Evolutionary conservation across 2,113 vertebrate species (phyloP).

Genomic region (Sebastes schlegelii): DNA sequence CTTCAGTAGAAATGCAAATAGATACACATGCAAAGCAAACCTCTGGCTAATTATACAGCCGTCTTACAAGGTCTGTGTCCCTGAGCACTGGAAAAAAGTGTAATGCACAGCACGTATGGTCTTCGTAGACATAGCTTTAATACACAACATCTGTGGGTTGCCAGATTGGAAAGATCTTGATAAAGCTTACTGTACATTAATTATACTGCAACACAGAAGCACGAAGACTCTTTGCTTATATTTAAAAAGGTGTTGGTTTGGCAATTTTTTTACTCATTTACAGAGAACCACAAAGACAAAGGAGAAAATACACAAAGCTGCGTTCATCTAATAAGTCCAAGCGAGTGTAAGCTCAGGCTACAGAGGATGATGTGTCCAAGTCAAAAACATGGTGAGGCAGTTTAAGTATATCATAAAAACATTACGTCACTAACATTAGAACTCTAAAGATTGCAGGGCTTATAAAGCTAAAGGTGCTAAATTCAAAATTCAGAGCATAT

Average conservation of each 20-base stretch:
- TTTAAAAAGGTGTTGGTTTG: conserved; percentile 62
- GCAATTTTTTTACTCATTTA: conserved; percentile 52
- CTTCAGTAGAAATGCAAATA: conserved; percentile 84
- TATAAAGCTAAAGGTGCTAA: not conserved
- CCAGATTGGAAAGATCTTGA: conserved; percentile 47
- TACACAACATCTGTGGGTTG: conserved; percentile 54
- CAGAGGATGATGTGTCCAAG: not conserved
- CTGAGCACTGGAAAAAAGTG: conserved; percentile 74
- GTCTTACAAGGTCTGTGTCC: conserved; percentile 76
- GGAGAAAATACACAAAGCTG: conserved; percentile 17
- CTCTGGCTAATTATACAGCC: conserved; percentile 80
- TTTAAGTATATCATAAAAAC: conserved; percentile 27
- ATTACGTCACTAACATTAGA: conserved; percentile 5
- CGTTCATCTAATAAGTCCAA: conserved; percentile 33
- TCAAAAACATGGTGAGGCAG: conserved; percentile 21
- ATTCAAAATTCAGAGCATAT: not conserved
- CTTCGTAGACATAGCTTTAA: conserved; percentile 51
- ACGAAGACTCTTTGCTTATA: conserved; percentile 45
- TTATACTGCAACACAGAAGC: conserved; percentile 65
- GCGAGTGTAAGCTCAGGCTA: not conserved
- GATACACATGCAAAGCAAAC: conserved; percentile 84
- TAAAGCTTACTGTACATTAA: conserved; percentile 67
- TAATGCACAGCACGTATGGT: conserved; percentile 72
- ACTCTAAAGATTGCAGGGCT: not conserved
- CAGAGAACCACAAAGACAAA: conserved; percentile 53